phyloP scores from a whole-genome alignment of 2,113 vertebrate species.

The Crypturellus undulatus region DNA sequence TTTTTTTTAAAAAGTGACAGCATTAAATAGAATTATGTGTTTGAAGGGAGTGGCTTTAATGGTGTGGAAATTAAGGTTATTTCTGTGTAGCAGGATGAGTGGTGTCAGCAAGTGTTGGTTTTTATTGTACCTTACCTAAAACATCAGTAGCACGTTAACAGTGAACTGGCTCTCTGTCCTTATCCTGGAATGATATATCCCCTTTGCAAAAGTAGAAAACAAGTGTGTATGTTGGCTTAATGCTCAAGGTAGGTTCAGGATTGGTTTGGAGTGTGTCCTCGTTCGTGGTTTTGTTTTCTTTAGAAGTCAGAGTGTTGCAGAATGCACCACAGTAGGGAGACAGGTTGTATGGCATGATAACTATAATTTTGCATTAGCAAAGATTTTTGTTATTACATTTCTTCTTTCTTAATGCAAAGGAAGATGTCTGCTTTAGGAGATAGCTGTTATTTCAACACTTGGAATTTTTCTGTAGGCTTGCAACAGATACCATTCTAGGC shows the following conservation, averaged over 20 bases:
- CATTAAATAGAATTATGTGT: not conserved
- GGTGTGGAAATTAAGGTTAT: not conserved
- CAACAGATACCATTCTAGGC: not conserved
- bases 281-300: not conserved
- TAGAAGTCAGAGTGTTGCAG: not conserved
- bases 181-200: not conserved
- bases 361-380: not conserved
- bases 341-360: not conserved
- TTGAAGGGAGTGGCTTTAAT: not conserved
- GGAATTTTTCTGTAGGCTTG: not conserved
- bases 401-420: not conserved
- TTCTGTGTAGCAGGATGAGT: not conserved
- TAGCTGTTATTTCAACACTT: not conserved
- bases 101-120: not conserved
- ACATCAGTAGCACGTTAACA: not conserved
- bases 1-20: no score
- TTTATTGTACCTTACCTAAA: not conserved
- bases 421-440: not conserved
- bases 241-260: not conserved
- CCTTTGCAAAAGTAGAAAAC: not conserved
- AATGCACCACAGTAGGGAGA: not conserved
- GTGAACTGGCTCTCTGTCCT: not conserved
- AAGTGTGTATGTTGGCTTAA: not conserved
- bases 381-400: not conserved
- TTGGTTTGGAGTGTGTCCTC: fast-evolving